Percentiles rank a stretch among this genome's conserved stretches.
Evolutionary conservation across 2,797 vertebrate genomes (phyloP).

Genomic region (Falco columbarius): DNA sequence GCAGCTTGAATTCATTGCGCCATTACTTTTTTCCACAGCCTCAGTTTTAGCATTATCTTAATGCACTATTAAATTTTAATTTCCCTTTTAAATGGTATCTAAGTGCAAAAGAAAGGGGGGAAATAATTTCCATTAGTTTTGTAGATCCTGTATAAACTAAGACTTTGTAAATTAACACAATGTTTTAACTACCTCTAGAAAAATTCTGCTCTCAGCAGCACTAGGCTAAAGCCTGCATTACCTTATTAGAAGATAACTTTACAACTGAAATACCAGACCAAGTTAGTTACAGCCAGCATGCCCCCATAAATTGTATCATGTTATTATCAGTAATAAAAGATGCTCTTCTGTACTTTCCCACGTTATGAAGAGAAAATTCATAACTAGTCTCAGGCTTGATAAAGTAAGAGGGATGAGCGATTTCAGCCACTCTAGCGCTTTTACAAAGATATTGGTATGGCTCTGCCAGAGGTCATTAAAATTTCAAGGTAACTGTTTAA

Average conservation of each 20-base stretch:
- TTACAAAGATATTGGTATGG: background rate
- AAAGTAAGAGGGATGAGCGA: slow-evolving; percentile 27
- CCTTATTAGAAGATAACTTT: slow-evolving; percentile 6
- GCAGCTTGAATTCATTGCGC: slow-evolving; percentile 62
- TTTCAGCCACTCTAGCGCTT: slow-evolving; percentile 29
- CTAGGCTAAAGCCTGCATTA: background rate
- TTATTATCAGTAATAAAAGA: background rate
- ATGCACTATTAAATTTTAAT: slow-evolving; percentile 64
- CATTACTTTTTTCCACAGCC: slow-evolving; percentile 50
- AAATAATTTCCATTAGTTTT: slow-evolving; percentile 36
- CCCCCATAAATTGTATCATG: background rate
- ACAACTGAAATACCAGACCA: background rate
- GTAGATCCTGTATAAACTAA: background rate
- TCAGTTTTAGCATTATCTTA: slow-evolving; percentile 65
- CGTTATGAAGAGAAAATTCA: slow-evolving; percentile 17
- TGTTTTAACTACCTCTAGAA: background rate
- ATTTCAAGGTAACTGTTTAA: slow-evolving; percentile 60
- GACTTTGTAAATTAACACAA: background rate
- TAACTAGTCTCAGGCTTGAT: background rate
- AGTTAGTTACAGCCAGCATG: background rate
- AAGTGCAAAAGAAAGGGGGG: background rate
- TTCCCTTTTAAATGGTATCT: slow-evolving; percentile 39
- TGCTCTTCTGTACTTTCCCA: background rate
- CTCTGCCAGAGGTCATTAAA: slow-evolving; percentile 55
- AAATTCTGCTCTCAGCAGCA: background rate